Conservation (phyloP, 2,888 invertebrate species). For the Drosophila neonasuta region DNA sequence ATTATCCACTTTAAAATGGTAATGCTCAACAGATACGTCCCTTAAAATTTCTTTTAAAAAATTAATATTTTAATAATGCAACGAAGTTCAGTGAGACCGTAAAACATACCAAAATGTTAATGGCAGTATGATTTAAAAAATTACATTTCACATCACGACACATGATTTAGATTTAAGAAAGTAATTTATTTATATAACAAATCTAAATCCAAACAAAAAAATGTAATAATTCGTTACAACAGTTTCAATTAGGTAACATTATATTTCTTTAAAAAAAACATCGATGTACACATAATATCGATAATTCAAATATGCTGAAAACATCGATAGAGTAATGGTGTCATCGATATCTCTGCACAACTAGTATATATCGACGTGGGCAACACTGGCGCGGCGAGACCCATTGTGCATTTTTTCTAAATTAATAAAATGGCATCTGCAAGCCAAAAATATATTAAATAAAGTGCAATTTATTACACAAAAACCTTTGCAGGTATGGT, state of each 20-base stretch:
- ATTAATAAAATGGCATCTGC: slow-evolving; percentile 53
- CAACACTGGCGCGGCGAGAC: slow-evolving; percentile 45
- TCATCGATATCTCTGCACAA: background rate
- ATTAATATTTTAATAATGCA: no score
- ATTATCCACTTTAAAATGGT: no score
- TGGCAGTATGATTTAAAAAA: no score
- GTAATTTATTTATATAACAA: no score
- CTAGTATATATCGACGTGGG: slow-evolving; percentile 35
- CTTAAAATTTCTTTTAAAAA: no score
- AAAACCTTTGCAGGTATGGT: slow-evolving; percentile 29
- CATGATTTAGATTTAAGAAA: no score
- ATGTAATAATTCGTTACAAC: background rate
- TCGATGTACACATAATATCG: background rate
- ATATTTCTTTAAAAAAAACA: background rate
- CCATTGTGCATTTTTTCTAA: slow-evolving; percentile 62
- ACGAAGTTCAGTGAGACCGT: no score
- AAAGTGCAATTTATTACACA: slow-evolving; percentile 39
- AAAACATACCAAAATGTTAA: no score
- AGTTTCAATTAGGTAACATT: no score
- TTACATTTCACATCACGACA: no score
- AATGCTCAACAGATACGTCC: no score
- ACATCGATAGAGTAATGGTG: background rate
- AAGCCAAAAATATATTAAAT: slow-evolving; percentile 32
- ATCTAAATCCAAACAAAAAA: no score
- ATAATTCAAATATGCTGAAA: background rate